Percentiles rank a stretch among this genome's conserved stretches.
Evolutionary conservation across 2,113 vertebrate species (phyloP).

Genomic region (Pterocles orientalis): DNA sequence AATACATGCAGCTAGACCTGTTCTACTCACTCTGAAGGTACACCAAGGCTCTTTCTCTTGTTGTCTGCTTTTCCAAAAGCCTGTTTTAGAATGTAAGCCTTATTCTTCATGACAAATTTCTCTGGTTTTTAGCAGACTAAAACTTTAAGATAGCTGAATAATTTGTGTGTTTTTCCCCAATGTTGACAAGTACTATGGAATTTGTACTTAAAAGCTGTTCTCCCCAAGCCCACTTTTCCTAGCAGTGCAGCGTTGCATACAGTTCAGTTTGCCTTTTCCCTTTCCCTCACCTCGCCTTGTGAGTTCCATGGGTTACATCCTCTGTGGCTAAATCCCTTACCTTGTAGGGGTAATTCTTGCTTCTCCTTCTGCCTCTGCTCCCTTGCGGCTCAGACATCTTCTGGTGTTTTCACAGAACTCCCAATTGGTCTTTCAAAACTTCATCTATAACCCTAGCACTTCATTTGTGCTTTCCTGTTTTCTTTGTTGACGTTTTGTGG

Average conservation of each 20-base stretch:
- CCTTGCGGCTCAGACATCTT: neutral
- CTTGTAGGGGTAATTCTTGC: neutral
- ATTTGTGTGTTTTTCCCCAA: neutral
- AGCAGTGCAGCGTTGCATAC: neutral
- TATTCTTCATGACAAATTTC: accelerated
- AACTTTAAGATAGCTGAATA: neutral
- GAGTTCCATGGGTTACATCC: neutral
- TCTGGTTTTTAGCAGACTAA: neutral
- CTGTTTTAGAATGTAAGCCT: neutral
- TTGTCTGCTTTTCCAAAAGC: neutral
- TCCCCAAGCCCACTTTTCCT: neutral
- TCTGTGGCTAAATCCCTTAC: neutral
- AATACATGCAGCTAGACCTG: neutral
- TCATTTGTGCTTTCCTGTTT: neutral
- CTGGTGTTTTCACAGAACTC: neutral
- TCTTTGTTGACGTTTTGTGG: neutral
- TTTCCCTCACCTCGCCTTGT: neutral
- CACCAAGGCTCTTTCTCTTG: neutral
- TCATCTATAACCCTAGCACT: neutral
- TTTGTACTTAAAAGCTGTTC: neutral
- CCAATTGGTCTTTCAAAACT: accelerated
- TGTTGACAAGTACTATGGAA: neutral
- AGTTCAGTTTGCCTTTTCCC: neutral
- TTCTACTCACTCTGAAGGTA: conserved; percentile 6
- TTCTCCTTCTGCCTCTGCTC: neutral